Evolutionary conservation across 2,113 vertebrate genomes (phyloP).

Genomic region (Tenebrosternarchus preto): DNA sequence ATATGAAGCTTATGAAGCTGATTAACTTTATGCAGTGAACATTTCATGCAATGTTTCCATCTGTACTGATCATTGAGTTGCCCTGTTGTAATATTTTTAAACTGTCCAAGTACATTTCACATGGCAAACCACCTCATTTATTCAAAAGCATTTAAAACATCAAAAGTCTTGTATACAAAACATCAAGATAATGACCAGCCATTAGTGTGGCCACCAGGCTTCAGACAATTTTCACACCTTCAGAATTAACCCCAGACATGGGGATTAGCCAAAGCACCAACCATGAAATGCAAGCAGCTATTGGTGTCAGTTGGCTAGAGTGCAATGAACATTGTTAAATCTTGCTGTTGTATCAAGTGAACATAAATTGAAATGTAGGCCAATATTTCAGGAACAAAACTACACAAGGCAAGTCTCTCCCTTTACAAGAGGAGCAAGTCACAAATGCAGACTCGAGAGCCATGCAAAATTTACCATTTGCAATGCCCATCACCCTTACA

Average conservation of each 20-base stretch:
- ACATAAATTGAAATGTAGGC: not conserved
- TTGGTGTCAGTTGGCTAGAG: conserved; percentile 15
- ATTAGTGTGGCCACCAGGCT: conserved; percentile 26
- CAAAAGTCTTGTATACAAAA: conserved; percentile 32
- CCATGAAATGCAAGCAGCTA: not conserved
- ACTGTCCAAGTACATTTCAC: conserved; percentile 29
- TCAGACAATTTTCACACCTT: conserved; percentile 66
- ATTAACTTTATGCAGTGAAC: not conserved
- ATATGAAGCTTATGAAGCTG: too few relatives aligned
- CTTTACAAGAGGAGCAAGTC: too few relatives aligned
- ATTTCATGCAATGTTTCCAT: not conserved
- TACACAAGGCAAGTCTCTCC: too few relatives aligned
- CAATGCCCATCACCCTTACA: too few relatives aligned
- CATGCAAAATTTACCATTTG: too few relatives aligned
- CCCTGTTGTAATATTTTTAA: not conserved
- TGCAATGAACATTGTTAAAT: not conserved
- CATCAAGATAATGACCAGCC: conserved; percentile 46
- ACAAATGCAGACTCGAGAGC: too few relatives aligned
- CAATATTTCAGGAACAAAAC: not conserved
- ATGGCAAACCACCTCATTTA: conserved; percentile 34
- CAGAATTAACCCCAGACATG: conserved; percentile 58
- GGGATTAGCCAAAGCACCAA: conserved; percentile 52
- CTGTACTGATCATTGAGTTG: not conserved
- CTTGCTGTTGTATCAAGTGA: not conserved
- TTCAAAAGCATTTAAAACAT: conserved; percentile 36